Conservation (phyloP, 2,113 vertebrate species). For the Sceloporus tristichus region DNA sequence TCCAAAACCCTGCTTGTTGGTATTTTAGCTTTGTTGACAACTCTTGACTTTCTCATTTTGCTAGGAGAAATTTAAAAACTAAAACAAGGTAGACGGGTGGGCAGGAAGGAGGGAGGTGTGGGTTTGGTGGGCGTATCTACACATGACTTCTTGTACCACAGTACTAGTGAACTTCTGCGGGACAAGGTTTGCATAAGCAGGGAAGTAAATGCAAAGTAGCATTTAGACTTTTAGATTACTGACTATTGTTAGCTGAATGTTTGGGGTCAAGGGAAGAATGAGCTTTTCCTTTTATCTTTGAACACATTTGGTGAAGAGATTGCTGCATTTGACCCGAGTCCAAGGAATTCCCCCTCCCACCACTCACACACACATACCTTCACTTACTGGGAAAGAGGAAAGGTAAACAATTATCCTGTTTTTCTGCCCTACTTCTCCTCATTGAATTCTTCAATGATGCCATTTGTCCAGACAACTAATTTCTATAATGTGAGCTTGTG, state of each 20-base stretch:
- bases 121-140: background rate
- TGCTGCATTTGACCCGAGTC: background rate
- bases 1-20: background rate
- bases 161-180: background rate
- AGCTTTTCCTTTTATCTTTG: background rate
- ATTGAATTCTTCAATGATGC: background rate
- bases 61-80: background rate
- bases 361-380: background rate
- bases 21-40: background rate
- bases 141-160: background rate
- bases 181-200: background rate
- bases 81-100: background rate
- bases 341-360: background rate
- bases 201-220: background rate
- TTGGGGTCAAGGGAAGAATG: no score
- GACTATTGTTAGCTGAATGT: background rate
- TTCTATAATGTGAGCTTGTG: background rate
- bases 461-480: background rate
- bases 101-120: background rate
- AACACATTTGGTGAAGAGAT: background rate
- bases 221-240: no score
- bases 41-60: background rate
- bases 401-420: background rate
- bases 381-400: background rate
- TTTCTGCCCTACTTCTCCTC: background rate